These are phyloP conservation scores for Aramus guarauna DNA, from an alignment of 2,113 vertebrate species.

Conservation along the genomic window DNA sequence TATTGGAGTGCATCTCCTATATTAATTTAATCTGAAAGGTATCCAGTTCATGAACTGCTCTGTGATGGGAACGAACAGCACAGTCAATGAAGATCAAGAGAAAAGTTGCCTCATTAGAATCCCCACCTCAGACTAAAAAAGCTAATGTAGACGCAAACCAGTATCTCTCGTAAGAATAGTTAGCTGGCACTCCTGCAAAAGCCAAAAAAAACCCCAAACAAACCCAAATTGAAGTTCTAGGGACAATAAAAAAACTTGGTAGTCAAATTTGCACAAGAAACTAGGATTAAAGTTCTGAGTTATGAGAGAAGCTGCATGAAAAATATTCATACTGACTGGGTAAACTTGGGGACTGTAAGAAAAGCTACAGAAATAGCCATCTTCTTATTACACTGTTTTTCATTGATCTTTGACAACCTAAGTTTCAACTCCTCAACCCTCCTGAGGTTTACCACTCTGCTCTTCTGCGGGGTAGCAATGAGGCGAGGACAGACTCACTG, in stretches of 20 bases:
- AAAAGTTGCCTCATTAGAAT: background rate
- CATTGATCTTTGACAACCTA: background rate
- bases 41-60: background rate
- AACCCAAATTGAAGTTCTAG: background rate
- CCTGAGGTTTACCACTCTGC: background rate
- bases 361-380: background rate
- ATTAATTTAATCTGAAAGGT: constrained; percentile 3
- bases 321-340: background rate
- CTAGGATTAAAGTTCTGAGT: background rate
- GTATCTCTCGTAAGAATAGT: background rate
- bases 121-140: background rate
- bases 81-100: background rate
- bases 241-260: background rate
- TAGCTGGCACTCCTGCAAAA: background rate
- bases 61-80: background rate
- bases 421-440: background rate
- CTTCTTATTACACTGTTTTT: background rate
- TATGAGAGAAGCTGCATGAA: background rate
- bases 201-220: background rate
- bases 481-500: background rate
- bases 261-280: background rate
- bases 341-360: background rate
- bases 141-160: background rate
- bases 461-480: background rate
- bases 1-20: background rate